Base-by-base conservation (phyloP, 2,888 invertebrate species). In the Andrena haemorrhoa region DNA sequence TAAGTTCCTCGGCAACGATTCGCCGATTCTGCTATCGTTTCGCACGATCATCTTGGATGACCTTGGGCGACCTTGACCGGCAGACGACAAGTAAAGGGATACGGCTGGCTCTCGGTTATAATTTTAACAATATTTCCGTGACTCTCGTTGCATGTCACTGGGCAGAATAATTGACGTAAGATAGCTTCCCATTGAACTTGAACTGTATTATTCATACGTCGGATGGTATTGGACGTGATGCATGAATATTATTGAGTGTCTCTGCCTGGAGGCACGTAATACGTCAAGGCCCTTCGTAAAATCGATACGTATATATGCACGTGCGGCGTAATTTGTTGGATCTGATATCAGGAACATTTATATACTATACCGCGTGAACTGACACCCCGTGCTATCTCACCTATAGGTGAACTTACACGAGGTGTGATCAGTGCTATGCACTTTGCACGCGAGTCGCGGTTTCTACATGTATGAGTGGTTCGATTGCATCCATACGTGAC, bases 1-100 rank as follows among this genome's bases (percentile, higher is more conserved):
- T 95, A 92, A 82, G 75, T 74, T 12, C 0, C 10, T 65, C 26
- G 51, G 10, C 2, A 33, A 33, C 20, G 23, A 58, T 20, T 12
- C 7, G 5, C 10, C 26, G 4, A 35, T 35, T 23, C 6, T 1
- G 1, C 10, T 16, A 51, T 29, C n/a, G 16, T 35, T 12, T 33
- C 6, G 1, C 26, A 3, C 10, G 5, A 16, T n/a, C 16, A 3
- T 3, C 35, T 65, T 26, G 3, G 5, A 70, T 47, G 16, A 47
- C 16, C 4, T 16, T 26, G 20, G 2, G 8, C 20, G 51, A 51
- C 51, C 35, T 58, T 12, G 8, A 16, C 16, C 16, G 41, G 4
- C 4, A 41, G 41, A 41, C 4, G 12, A 41, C 41, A 4, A 41
- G 41, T 1, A 16, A 41, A 16, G 4, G 8, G 31, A 60, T 8